Percentiles rank a stretch among this genome's conserved stretches.
phyloP scores from a whole-genome alignment of 2,113 vertebrate genomes.

The Jacana jacana region DNA sequence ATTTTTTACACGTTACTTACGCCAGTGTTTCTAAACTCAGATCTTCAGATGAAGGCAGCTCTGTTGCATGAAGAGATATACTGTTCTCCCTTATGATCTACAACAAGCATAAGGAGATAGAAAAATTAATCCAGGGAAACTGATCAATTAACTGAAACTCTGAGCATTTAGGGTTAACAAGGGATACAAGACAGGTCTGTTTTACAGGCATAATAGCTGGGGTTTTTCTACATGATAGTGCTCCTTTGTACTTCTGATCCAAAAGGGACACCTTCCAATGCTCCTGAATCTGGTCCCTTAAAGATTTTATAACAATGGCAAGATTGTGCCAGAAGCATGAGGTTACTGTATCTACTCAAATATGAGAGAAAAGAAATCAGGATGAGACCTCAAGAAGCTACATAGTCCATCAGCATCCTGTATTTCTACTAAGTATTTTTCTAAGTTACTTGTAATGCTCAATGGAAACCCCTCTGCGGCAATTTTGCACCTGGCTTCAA shows the following conservation, averaged over 20 bases:
- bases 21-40: constrained; percentile 93
- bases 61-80: constrained; percentile 80
- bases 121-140: neutral
- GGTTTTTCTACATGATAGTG: neutral
- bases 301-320: neutral
- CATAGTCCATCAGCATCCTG: neutral
- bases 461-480: neutral
- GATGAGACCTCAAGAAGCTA: neutral
- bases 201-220: neutral
- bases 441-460: neutral
- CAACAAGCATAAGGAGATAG: neutral
- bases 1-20: constrained; percentile 75
- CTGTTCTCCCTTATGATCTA: constrained; percentile 95
- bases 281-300: neutral
- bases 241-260: neutral
- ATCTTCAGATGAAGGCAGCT: constrained; percentile 87
- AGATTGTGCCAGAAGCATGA: neutral
- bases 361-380: neutral
- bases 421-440: neutral
- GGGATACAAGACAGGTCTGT: neutral
- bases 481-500: neutral
- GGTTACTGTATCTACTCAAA: neutral
- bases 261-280: neutral
- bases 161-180: neutral
- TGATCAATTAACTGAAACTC: neutral